Percentiles rank a stretch among this genome's conserved stretches.
Conservation (phyloP, 2,797 vertebrate genomes). For the Schizopygopsis pylzovi region DNA sequence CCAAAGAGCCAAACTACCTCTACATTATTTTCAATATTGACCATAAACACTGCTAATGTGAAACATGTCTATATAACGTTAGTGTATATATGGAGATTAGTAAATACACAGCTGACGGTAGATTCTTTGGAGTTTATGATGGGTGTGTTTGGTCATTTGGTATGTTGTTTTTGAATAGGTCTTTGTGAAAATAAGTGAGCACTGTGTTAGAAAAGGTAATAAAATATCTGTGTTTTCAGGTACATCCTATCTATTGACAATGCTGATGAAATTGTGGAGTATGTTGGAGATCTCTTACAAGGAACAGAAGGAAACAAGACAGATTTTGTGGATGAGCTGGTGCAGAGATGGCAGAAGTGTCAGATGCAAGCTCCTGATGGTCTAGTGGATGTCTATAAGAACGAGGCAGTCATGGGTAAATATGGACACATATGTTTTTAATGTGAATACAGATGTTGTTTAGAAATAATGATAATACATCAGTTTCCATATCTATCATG, state of each 20-base stretch:
- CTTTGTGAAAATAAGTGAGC: not conserved
- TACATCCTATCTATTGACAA: slow-evolving; percentile 92
- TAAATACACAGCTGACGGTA: not conserved
- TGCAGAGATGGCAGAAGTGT: slow-evolving; percentile 82
- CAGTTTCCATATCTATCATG: not conserved
- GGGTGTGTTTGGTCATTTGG: not conserved
- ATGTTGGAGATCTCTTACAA: slow-evolving; percentile 90
- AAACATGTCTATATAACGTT: not conserved
- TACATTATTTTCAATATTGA: not conserved
- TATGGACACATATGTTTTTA: slow-evolving; percentile 41
- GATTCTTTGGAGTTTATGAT: not conserved
- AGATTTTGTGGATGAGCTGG: slow-evolving; percentile 87
- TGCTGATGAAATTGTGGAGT: slow-evolving; percentile 91
- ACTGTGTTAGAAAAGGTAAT: not conserved
- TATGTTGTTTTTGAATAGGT: not conserved
- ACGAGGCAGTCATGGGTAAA: slow-evolving; percentile 72
- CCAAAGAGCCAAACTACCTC: not conserved
- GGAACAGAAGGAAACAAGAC: slow-evolving; percentile 87
- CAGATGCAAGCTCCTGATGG: slow-evolving; percentile 69
- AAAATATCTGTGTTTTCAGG: slow-evolving; percentile 68
- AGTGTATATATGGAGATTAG: not conserved
- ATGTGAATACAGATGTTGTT: not conserved
- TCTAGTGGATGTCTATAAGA: slow-evolving; percentile 65
- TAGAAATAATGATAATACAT: too few relatives aligned
- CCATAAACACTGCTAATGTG: not conserved